phyloP scores from a whole-genome alignment of 2,113 vertebrate species.

The Proterorhinus semilunaris region DNA sequence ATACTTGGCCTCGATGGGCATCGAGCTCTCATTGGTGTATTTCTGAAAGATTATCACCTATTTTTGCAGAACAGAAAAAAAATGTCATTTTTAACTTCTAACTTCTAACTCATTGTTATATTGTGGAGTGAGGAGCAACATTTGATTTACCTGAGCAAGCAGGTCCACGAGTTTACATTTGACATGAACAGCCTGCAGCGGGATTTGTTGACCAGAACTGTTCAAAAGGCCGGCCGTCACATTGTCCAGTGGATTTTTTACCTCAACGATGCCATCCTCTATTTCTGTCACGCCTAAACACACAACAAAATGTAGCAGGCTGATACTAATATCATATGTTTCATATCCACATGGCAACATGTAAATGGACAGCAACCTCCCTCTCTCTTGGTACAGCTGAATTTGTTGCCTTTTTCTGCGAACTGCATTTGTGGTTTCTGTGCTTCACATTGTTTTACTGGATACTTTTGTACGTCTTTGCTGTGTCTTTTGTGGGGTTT shows the following conservation, averaged over 20 bases:
- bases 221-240: slow-evolving; percentile 78
- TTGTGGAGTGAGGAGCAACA: background rate
- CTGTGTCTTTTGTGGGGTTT: no score
- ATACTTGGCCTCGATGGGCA: slow-evolving; percentile 87
- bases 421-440: no score
- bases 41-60: slow-evolving; percentile 87
- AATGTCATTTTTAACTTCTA: background rate
- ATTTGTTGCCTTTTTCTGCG: no score
- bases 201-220: slow-evolving; percentile 74
- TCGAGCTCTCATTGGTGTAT: slow-evolving; percentile 78
- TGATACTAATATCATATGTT: background rate
- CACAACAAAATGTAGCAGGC: background rate
- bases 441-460: no score
- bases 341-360: background rate
- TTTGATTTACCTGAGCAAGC: slow-evolving; percentile 75
- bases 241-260: slow-evolving; percentile 49
- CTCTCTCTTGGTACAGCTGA: no score
- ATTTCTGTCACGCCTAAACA: slow-evolving; percentile 4
- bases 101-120: background rate
- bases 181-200: slow-evolving; percentile 78
- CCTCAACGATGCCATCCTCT: slow-evolving; percentile 21
- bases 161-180: slow-evolving; percentile 83
- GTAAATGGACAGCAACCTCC: background rate
- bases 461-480: no score
- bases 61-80: slow-evolving; percentile 1